A percentile compares a stretch with the other conserved stretches of the same genome.
phyloP scores from a whole-genome alignment of 1,140 invertebrate genomes.

The Mactra quadrangularis region DNA sequence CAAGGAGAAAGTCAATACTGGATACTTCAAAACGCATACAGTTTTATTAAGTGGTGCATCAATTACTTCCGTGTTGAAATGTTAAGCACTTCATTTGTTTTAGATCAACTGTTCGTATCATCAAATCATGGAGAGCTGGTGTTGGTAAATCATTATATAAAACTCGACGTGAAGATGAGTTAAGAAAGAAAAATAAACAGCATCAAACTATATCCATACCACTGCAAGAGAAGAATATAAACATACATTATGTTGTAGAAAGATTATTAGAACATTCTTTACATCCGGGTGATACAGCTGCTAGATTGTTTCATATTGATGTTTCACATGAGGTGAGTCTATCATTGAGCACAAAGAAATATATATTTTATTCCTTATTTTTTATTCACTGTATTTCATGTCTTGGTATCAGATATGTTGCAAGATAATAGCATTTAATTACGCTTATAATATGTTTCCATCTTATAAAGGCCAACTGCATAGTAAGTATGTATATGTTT shows the following conservation, averaged over 20 bases:
- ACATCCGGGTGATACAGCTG: constrained; percentile 33
- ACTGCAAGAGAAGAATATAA: constrained; percentile 63
- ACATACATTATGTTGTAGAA: constrained; percentile 48
- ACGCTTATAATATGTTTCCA: not conserved
- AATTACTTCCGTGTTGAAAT: too few relatives aligned
- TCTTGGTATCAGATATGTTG: too few relatives aligned
- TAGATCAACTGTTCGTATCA: constrained; percentile 69
- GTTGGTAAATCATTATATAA: constrained; percentile 73
- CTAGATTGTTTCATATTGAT: constrained; percentile 72
- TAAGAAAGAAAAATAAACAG: constrained; percentile 22
- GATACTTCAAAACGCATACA: too few relatives aligned
- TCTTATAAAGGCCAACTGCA: not conserved
- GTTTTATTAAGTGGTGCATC: too few relatives aligned
- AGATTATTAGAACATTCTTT: constrained; percentile 56
- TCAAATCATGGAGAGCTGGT: constrained; percentile 71
- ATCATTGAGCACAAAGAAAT: too few relatives aligned
- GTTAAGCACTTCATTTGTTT: too few relatives aligned
- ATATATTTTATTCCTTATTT: too few relatives aligned
- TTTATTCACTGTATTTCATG: too few relatives aligned
- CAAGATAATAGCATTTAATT: not conserved
- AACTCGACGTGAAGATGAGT: constrained; percentile 54
- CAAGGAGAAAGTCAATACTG: too few relatives aligned
- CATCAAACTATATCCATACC: constrained; percentile 53
- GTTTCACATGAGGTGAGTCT: constrained; percentile 70
- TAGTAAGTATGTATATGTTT: too few relatives aligned